Evolutionary conservation across 2,797 vertebrate species (phyloP).

Genomic region (Dryobates pubescens): DNA sequence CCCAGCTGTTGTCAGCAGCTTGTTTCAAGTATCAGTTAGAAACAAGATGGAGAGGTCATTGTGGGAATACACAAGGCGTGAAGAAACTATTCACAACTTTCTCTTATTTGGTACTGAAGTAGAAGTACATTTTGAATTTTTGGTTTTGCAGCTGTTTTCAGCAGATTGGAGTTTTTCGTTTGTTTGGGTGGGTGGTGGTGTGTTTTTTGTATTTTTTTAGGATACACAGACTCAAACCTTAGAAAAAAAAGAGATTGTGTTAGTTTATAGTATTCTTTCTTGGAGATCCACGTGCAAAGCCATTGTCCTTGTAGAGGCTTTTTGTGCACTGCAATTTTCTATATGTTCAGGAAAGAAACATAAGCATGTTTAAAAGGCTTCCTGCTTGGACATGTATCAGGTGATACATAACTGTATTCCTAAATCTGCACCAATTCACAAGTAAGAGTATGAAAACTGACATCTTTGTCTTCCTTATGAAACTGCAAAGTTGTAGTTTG

Average conservation of each 20-base stretch:
- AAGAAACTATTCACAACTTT: background rate
- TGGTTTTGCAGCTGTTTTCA: background rate
- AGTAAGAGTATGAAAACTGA: background rate
- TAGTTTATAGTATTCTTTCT: background rate
- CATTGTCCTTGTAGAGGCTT: background rate
- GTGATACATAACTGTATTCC: background rate
- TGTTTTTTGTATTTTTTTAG: background rate
- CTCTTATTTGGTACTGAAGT: background rate
- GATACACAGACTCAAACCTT: background rate
- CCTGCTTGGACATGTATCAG: background rate
- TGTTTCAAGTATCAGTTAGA: background rate
- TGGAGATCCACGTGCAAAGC: background rate
- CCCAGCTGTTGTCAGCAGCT: background rate
- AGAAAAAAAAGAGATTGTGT: background rate
- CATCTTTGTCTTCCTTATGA: background rate
- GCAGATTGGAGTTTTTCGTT: background rate
- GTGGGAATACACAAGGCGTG: background rate
- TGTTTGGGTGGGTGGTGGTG: too few species aligned
- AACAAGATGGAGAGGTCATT: background rate
- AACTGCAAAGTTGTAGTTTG: background rate
- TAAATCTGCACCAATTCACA: background rate
- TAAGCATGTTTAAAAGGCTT: background rate
- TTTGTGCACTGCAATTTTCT: background rate
- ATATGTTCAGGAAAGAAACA: background rate
- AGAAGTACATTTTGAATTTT: background rate